Conservation (phyloP, 1,140 invertebrate species). For the Agraylea sexmaculata region DNA sequence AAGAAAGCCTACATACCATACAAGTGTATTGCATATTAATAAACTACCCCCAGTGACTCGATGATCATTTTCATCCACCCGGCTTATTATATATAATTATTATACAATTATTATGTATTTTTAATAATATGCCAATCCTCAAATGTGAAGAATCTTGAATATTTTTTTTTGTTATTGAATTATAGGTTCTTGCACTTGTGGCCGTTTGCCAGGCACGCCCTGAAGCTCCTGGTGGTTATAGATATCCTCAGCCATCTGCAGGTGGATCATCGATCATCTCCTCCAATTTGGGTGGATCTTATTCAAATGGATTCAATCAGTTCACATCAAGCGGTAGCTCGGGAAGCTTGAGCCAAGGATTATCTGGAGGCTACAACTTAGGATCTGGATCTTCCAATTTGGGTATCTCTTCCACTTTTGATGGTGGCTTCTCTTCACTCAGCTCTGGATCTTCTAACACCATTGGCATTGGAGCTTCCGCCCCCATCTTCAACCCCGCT, state of each 20-base stretch:
- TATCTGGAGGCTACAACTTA: too few species aligned
- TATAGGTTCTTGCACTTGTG: slow-evolving; percentile 38
- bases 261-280: background rate
- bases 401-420: slow-evolving; percentile 19
- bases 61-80: too few species aligned
- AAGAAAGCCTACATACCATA: too few species aligned
- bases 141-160: background rate
- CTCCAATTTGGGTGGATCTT: slow-evolving; percentile 3
- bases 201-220: slow-evolving; percentile 45
- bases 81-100: too few species aligned
- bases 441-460: background rate
- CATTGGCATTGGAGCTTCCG: background rate
- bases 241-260: slow-evolving; percentile 39
- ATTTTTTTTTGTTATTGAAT: background rate
- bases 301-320: slow-evolving; percentile 1
- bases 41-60: too few species aligned
- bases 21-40: too few species aligned
- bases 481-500: background rate
- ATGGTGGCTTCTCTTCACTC: background rate
- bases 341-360: background rate
- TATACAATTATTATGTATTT: too few species aligned
- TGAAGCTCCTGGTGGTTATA: slow-evolving; percentile 42
- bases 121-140: too few species aligned
- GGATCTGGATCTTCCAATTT: too few species aligned
- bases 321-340: background rate